Base-by-base conservation (phyloP, 2,797 vertebrate genomes). In the Limnodromus scolopaceus region DNA sequence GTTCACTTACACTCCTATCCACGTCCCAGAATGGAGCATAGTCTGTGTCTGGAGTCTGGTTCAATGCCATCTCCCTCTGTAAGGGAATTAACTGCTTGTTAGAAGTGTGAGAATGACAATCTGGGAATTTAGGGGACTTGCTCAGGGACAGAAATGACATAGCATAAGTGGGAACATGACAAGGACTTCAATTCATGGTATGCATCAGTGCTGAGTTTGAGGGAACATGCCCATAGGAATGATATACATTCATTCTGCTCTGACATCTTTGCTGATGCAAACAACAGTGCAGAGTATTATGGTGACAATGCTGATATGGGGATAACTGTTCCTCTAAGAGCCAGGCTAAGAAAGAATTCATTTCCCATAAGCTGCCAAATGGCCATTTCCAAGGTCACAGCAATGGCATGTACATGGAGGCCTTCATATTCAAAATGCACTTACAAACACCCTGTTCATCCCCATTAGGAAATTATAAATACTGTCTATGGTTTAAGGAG, bases 181-280 rank as follows among this genome's bases (percentile, higher is more conserved):
- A 92, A 81, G 79, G 89, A 88, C 66, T 92, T 88, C 25, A 72
- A 30, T 78, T 95, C 91, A 66, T 41, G 38, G 36, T n/a, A 38
- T 16, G 17, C 39, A 23, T 84, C 69, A 90, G 34, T 27, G 57
- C 24, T 51, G 65, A 75, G 28, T 84, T 88, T 71, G 66, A 84
- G 54, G 39, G 48, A 91, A 84, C 20, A 20, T 57, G 76, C 14
- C 20, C 45, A 15, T 22, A 55, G 61, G 24, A 87, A 39, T 34
- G 38, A 76, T 38, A 43, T 6, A 34, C 28, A 66, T 61, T 79
- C 30, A 30, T 39, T 79, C 63, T 84, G 39, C 36, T 46, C 65
- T 86, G 54, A 65, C 25, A 22, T 39, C 19, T 86, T 84, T 84
- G 51, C 14, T 93, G 49, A 81, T 58, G 18, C 45, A 72, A 43